Evolutionary conservation across 2,113 vertebrate species (phyloP).

Genomic region (Sterna hirundo): DNA sequence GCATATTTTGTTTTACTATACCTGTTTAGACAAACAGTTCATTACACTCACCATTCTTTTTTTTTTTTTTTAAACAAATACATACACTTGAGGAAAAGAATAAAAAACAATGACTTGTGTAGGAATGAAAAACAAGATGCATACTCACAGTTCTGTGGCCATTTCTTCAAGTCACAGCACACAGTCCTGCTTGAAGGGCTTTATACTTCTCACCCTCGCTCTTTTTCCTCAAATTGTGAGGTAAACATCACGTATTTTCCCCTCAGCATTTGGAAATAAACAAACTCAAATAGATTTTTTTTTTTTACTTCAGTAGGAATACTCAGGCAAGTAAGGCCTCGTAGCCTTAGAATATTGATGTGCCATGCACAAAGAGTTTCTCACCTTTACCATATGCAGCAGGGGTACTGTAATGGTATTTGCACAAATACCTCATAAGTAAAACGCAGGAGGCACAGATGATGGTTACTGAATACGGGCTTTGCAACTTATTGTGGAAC

Average conservation of each 20-base stretch:
- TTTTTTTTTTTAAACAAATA: not conserved
- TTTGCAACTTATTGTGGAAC: not conserved
- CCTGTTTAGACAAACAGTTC: not conserved
- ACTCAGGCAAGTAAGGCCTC: not conserved
- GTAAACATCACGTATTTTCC: not conserved
- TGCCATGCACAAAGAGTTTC: not conserved
- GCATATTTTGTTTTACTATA: not conserved
- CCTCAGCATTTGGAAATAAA: not conserved
- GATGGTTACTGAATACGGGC: not conserved
- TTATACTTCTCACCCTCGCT: not conserved
- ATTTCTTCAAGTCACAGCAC: not conserved
- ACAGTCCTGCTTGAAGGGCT: not conserved
- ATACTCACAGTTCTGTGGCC: not conserved
- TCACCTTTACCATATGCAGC: not conserved
- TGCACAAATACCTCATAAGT: not conserved
- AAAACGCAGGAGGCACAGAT: not conserved
- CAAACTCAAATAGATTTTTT: not conserved
- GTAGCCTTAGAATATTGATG: not conserved
- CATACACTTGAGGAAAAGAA: not conserved
- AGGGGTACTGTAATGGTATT: not conserved
- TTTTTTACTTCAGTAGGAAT: not conserved
- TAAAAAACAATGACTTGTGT: not conserved
- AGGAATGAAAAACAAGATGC: not conserved
- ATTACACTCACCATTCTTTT: not conserved
- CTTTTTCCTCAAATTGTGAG: not conserved